Evolutionary conservation across 2,797 vertebrate genomes (phyloP), one percentile per base, ranked within the genome.

Genomic region (Oceanodroma leucorhoa): DNA sequence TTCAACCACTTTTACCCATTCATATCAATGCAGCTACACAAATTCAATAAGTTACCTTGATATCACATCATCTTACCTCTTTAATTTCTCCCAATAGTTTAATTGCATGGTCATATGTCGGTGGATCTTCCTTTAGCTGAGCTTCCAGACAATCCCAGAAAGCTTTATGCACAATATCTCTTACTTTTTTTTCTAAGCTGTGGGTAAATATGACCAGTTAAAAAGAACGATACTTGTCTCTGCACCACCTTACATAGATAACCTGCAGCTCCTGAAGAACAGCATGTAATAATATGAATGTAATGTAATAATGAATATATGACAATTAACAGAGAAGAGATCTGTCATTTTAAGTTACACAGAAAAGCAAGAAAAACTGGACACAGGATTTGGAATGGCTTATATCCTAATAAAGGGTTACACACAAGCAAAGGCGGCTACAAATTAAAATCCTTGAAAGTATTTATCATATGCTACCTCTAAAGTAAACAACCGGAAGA

Each of bases 141-240:
- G 97, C 94, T 96, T 99, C 99, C 97, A 99, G 98, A 94, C 98
- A 98, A 92, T 99, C 99, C 99, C 99, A 99, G 97, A 99, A 99
- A 77, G 99, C 99, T 98, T 99, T 99, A 96, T 99, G 99, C 96
- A 99, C 98, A 61, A 99, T 99, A 54, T 99, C 99, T 94, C 99
- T 99, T 38, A 99, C 98, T 93, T 89, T 98, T 97, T 98, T 99
- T 97, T 99, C 98, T 96, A 99, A 98, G 97, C 99, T 99, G 96
- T 34, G 70, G 72, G 57, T 50, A 95, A 93, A 93, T 22, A 89
- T 0, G 23, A 70, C 43, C 53, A 91, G n/a, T 94, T 89, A 93
- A 70, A 94, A 93, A 77, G 34, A 87, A n/a, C 17, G 5, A 65
- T 18, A 45, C 9, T 73, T 87, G n/a, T 62, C 54, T 91, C 64